Evolutionary conservation across 2,888 invertebrate genomes (phyloP).

Genomic region (Rotaria sp.): DNA sequence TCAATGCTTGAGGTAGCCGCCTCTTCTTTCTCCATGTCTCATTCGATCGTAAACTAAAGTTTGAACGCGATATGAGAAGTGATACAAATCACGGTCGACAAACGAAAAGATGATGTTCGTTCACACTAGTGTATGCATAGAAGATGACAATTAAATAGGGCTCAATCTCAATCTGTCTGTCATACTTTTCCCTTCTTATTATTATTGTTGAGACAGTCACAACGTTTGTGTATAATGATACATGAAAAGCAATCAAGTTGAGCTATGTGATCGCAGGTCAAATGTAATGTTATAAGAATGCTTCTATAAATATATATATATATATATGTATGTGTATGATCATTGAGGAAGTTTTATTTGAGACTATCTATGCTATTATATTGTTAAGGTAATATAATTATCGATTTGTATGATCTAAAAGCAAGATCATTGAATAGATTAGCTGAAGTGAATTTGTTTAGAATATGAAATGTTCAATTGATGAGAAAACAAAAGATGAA

Average conservation of each 20-base stretch:
- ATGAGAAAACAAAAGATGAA: too few species aligned
- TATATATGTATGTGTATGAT: too few species aligned
- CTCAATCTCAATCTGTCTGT: constrained; percentile 17
- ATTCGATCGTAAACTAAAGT: background rate
- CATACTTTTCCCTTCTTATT: background rate
- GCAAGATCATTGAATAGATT: background rate
- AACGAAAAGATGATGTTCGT: constrained; percentile 13
- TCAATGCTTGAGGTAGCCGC: background rate
- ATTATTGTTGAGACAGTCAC: background rate
- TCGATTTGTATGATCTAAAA: background rate
- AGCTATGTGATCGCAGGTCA: background rate
- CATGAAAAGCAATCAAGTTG: constrained; percentile 1
- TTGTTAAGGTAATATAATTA: background rate
- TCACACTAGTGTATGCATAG: constrained; percentile 7
- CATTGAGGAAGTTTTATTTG: background rate
- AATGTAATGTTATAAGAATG: background rate
- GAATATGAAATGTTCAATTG: too few species aligned
- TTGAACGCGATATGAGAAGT: background rate
- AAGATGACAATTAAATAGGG: constrained; percentile 12
- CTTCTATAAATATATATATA: too few species aligned
- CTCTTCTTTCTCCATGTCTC: background rate
- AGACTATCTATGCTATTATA: background rate
- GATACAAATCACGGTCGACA: constrained; percentile 9
- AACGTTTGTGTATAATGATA: background rate
- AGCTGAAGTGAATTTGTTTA: background rate